Evolutionary conservation across 2,888 invertebrate genomes (phyloP).

Genomic region (Nudaria mundana): DNA sequence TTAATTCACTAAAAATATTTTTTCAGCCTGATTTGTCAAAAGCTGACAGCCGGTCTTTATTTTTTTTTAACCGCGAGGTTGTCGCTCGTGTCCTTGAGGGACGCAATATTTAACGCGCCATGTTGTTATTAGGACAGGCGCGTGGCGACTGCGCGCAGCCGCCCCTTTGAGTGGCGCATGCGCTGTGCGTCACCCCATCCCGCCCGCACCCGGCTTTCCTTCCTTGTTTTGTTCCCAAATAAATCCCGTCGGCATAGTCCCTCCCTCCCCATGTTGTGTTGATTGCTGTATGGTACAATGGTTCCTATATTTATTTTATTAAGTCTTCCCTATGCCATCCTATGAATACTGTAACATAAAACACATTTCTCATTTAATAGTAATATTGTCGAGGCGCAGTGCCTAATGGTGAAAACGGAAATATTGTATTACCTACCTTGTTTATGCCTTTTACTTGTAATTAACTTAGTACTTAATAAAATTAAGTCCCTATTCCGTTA

Average conservation of each 20-base stretch:
- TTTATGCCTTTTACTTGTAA: too few relatives aligned
- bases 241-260: conserved; percentile 16
- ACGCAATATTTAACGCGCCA: conserved; percentile 57
- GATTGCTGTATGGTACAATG: too few relatives aligned
- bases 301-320: too few relatives aligned
- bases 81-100: conserved; percentile 70
- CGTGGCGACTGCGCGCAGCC: conserved; percentile 76
- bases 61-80: conserved; percentile 60
- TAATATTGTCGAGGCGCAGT: too few relatives aligned
- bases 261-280: conserved; percentile 14
- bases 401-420: too few relatives aligned
- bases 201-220: conserved; percentile 36
- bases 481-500: too few relatives aligned
- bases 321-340: too few relatives aligned
- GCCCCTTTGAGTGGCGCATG: conserved; percentile 62
- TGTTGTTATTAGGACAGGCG: conserved; percentile 71
- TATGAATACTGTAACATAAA: too few relatives aligned
- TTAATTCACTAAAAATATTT: conserved; percentile 26
- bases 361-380: too few relatives aligned
- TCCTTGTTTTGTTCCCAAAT: conserved; percentile 34
- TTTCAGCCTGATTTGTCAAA: conserved; percentile 29
- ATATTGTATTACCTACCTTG: too few relatives aligned
- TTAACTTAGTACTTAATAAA: too few relatives aligned
- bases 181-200: conserved; percentile 67
- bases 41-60: conserved; percentile 35